Evolutionary conservation across 2,888 invertebrate species (phyloP).

Genomic region (Campopleginae sp.): DNA sequence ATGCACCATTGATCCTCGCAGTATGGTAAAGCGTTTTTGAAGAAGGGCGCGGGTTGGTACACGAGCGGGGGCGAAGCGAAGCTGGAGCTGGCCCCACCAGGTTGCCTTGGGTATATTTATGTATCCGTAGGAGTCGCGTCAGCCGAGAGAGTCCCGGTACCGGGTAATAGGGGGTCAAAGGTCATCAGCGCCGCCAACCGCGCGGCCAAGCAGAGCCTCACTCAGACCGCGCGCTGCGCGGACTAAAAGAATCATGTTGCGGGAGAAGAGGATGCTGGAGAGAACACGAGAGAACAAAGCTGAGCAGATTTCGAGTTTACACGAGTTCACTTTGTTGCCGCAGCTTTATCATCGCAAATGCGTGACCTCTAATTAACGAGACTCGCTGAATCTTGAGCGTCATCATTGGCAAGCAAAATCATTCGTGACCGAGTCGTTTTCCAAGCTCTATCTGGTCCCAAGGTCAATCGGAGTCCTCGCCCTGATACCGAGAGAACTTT

Average conservation of each 20-base stretch:
- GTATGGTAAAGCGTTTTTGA: conserved; percentile 49
- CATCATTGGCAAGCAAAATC: not conserved
- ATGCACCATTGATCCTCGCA: conserved; percentile 48
- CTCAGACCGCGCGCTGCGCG: conserved; percentile 71
- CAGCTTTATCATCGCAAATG: not conserved
- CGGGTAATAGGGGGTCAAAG: conserved; percentile 83
- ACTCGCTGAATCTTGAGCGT: not conserved
- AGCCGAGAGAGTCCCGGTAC: conserved; percentile 79
- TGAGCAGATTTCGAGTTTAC: conserved; percentile 34
- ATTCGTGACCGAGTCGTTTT: not conserved
- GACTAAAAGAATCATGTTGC: conserved; percentile 40
- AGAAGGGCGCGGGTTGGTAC: conserved; percentile 50
- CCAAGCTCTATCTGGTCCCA: not conserved
- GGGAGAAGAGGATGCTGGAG: conserved; percentile 22
- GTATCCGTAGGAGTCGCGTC: conserved; percentile 81
- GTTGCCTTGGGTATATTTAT: conserved; percentile 75
- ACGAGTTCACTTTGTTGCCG: conserved; percentile 5
- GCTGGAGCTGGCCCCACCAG: conserved; percentile 60
- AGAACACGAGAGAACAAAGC: conserved; percentile 47
- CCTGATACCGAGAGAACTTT: not conserved
- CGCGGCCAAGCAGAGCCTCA: conserved; percentile 70
- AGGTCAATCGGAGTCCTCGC: not conserved
- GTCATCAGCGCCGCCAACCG: conserved; percentile 82
- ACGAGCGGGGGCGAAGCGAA: conserved; percentile 67
- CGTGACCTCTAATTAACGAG: not conserved